Percentiles rank a stretch among this genome's conserved stretches.
Evolutionary conservation across 2,888 invertebrate species (phyloP).

Genomic region (Himalopsyche japonica): DNA sequence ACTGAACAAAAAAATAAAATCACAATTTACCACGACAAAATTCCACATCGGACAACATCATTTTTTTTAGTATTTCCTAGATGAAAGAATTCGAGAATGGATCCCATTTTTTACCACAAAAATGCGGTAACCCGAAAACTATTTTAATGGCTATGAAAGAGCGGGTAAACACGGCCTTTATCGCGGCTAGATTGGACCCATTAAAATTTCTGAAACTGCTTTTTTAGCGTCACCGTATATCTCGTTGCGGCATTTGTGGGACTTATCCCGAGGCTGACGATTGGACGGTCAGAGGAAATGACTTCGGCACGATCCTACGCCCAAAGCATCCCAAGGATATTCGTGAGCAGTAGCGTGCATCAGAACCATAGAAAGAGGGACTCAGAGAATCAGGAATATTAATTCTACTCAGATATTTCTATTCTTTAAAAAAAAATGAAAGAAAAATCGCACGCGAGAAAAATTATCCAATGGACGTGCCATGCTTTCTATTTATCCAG

Average conservation of each 20-base stretch:
- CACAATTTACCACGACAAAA: no score
- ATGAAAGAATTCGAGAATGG: neutral
- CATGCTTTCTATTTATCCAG: no score
- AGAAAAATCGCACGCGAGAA: no score
- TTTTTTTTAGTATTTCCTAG: no score
- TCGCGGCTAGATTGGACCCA: neutral
- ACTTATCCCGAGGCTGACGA: neutral
- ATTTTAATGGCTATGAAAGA: neutral
- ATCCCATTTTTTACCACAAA: neutral
- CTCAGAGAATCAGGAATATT: no score
- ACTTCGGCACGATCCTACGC: neutral
- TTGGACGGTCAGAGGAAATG: neutral
- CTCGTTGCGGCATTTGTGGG: neutral
- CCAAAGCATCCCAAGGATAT: neutral
- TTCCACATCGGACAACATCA: no score
- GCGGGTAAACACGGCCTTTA: neutral
- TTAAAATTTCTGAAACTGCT: neutral
- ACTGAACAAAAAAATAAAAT: no score
- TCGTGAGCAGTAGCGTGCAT: neutral
- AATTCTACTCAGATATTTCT: no score
- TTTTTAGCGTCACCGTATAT: neutral
- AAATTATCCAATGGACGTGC: no score
- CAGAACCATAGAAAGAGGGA: no score
- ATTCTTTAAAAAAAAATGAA: no score
- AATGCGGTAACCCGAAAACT: neutral